A percentile compares a stretch with the other conserved stretches of the same genome.
phyloP scores from a whole-genome alignment of 2,797 vertebrate species.

The Sebastes baramenuke region DNA sequence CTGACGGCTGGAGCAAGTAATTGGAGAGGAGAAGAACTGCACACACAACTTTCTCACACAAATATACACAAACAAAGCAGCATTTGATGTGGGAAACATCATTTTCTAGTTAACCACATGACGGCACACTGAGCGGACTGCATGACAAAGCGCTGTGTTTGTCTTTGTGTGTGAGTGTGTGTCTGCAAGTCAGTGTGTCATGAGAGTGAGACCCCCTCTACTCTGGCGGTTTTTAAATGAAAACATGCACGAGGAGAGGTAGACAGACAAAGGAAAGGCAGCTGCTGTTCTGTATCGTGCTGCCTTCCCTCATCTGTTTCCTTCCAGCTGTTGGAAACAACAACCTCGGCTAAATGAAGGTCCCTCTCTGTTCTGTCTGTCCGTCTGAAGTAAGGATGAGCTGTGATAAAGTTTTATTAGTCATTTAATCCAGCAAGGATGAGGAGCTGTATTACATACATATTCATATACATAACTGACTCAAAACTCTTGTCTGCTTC shows the following conservation, averaged over 20 bases:
- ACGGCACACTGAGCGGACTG: background rate
- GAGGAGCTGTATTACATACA: background rate
- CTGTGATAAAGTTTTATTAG: background rate
- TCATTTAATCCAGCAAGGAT: background rate
- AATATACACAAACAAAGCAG: slow-evolving; percentile 11
- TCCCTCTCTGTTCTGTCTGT: background rate
- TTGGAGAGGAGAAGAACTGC: slow-evolving; percentile 7
- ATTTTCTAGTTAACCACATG: slow-evolving; percentile 34
- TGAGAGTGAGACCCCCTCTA: slow-evolving; percentile 2
- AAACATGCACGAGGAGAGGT: background rate
- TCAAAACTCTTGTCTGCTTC: background rate
- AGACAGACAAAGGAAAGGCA: slow-evolving; percentile 17
- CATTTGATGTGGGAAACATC: slow-evolving; percentile 40
- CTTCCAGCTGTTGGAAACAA: slow-evolving; percentile 46
- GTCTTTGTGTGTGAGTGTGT: slow-evolving; percentile 10
- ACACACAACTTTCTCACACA: slow-evolving; percentile 12
- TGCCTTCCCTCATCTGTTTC: slow-evolving; percentile 18
- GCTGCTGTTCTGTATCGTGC: slow-evolving; percentile 11
- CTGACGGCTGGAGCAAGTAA: slow-evolving; percentile 40
- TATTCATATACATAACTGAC: background rate
- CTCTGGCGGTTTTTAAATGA: slow-evolving; percentile 14
- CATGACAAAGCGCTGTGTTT: slow-evolving; percentile 13
- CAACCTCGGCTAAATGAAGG: slow-evolving; percentile 46
- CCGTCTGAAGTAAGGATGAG: background rate
- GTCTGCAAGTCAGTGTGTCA: background rate